Conservation (phyloP, 2,888 invertebrate genomes). For the Patella pellucida region DNA sequence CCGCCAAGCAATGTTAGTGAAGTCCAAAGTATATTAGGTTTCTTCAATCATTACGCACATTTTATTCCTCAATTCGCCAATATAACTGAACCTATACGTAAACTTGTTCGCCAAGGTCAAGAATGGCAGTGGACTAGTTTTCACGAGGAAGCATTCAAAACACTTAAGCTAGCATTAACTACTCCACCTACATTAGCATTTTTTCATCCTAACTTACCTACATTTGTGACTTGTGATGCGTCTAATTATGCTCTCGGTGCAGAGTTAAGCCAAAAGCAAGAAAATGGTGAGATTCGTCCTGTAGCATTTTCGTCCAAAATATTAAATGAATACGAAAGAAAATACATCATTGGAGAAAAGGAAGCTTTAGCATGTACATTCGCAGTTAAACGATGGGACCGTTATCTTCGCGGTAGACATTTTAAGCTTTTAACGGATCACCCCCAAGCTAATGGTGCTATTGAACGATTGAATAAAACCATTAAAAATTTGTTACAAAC, state of each 20-base stretch:
- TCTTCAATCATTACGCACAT: background rate
- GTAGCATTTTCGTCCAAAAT: constrained; percentile 15
- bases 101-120: background rate
- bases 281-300: constrained; percentile 7
- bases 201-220: too few species aligned
- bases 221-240: background rate
- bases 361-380: constrained; percentile 20
- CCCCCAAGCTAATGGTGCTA: background rate
- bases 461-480: background rate
- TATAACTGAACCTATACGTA: background rate
- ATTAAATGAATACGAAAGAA: background rate
- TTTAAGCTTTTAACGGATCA: constrained; percentile 14
- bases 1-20: background rate
- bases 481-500: background rate
- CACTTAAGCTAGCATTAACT: too few species aligned
- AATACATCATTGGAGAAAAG: constrained; percentile 17
- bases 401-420: constrained; percentile 11
- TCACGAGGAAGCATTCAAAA: too few species aligned
- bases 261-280: background rate
- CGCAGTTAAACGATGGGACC: constrained; percentile 8
- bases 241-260: constrained; percentile 13
- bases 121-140: background rate
- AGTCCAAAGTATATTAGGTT: background rate
- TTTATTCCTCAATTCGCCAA: background rate
- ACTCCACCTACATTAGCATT: too few species aligned